A percentile compares a stretch with the other conserved stretches of the same genome.
These are phyloP conservation scores for Neolamprologus sp. DNA, from an alignment of 2,113 vertebrate species.

Conservation along the genomic window DNA sequence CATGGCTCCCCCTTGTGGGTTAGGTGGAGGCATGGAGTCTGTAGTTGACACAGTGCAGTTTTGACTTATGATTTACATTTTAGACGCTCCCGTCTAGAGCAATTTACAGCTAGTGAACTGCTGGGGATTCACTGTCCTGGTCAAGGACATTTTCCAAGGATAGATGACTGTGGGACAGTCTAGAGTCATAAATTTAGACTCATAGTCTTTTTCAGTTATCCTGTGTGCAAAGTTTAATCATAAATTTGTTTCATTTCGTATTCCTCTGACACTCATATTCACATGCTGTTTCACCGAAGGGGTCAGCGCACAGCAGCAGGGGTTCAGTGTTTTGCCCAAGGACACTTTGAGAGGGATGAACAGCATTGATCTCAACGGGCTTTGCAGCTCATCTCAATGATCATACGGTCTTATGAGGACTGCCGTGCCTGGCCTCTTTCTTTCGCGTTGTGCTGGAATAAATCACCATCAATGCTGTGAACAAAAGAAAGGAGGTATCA, in stretches of 20 bases:
- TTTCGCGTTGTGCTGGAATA: neutral
- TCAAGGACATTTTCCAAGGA: constrained; percentile 40
- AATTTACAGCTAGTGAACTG: constrained; percentile 33
- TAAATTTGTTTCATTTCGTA: constrained; percentile 12
- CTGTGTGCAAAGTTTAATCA: constrained; percentile 14
- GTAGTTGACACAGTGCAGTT: neutral
- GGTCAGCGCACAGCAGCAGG: neutral
- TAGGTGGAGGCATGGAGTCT: neutral
- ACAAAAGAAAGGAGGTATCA: neutral
- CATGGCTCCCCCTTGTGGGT: constrained; percentile 53
- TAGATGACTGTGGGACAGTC: neutral
- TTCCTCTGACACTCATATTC: neutral
- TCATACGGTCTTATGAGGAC: neutral
- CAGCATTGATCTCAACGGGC: constrained; percentile 2
- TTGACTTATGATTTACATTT: constrained; percentile 19
- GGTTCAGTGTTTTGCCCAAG: constrained; percentile 12
- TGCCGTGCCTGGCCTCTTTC: neutral
- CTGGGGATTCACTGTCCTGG: constrained; percentile 24
- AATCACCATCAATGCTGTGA: neutral
- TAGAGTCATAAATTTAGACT: constrained; percentile 11
- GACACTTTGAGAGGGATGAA: constrained; percentile 12
- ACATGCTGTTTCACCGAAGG: neutral
- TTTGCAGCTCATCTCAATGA: neutral
- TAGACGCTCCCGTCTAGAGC: neutral
- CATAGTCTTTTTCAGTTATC: neutral